These are phyloP conservation scores for Abscondita cerata DNA, from an alignment of 2,888 invertebrate genomes.

Conservation along the genomic window DNA sequence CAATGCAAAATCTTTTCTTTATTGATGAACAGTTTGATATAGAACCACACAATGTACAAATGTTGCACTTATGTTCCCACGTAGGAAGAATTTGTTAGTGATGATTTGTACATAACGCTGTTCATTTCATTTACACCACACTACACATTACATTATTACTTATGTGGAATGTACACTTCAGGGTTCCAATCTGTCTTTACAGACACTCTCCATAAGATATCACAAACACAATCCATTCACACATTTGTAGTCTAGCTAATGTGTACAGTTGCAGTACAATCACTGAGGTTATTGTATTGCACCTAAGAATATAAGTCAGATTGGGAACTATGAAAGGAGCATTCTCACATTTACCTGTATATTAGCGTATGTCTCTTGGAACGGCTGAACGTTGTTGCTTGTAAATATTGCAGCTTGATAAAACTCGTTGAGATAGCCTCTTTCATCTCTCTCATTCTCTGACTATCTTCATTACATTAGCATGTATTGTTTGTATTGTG, in stretches of 20 bases:
- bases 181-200: constrained; percentile 68
- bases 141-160: constrained; percentile 50
- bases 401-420: constrained; percentile 68
- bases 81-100: constrained; percentile 16
- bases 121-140: constrained; percentile 54
- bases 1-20: constrained; percentile 38
- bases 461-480: constrained; percentile 58
- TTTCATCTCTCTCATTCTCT: constrained; percentile 60
- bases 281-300: constrained; percentile 40
- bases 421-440: constrained; percentile 58
- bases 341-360: constrained; percentile 69
- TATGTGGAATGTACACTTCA: constrained; percentile 70
- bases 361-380: constrained; percentile 50
- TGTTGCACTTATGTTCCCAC: constrained; percentile 51
- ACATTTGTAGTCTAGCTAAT: constrained; percentile 33
- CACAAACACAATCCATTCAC: constrained; percentile 32
- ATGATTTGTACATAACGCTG: constrained; percentile 44
- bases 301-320: constrained; percentile 64
- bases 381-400: constrained; percentile 60
- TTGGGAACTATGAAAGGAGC: constrained; percentile 81
- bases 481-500: constrained; percentile 60
- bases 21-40: constrained; percentile 44
- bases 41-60: constrained; percentile 49
- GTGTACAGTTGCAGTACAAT: constrained; percentile 36
- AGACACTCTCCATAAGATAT: constrained; percentile 23